Base-by-base conservation (phyloP, 2,888 invertebrate species). In the Scaptodrosophila latifasciaeformis region DNA sequence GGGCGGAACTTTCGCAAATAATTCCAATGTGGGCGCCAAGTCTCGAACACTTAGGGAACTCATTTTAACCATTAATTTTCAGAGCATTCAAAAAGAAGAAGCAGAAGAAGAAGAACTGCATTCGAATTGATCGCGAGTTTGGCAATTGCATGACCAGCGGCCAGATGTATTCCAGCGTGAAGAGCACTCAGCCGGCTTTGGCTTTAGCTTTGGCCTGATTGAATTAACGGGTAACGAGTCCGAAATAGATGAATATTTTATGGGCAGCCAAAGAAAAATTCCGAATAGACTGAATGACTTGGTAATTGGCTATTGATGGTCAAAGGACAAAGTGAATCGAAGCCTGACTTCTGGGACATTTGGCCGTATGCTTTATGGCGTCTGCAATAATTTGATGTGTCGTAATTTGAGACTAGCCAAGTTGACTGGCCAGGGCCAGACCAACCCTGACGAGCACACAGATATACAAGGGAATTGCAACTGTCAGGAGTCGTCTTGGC, bases 361-460 rank as follows among this genome's bases (percentile, higher is more conserved):
- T 13, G 17, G 53, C 49, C 21, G 17, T 34, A 34, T 43, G 18
- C 21, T 51, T 19, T 34, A 19, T 9, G 29, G 49, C 44, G 71
- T 67, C 81, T 52, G 44, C 44, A 45, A 62, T 68, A 58, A 76
- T 76, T 79, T 64, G 19, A 54, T 50, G 43, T 39, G 18, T 13
- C 46, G 54, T 64, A 59, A 65, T 65, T 65, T 54, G 54, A 52
- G 46, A 50, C 53, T 34, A 35, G 31, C 31, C 4, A 18, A 40
- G 40, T 17, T 37, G n/a, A 21, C 24, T 24, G 7, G 24, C 3
- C 24, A 24, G 24, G 24, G 24, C 3, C 24, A 24, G 24, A 24
- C 24, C 4, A 7, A 24, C 24, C 24, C 40, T n/a, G 34, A 21
- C 31, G n/a, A 27, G 13, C 35, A 12, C 42, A 37, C 50, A n/a